Evolutionary conservation across 2,797 vertebrate genomes (phyloP), one percentile per base, ranked within the genome.

Genomic region (Poecilia velifera): DNA sequence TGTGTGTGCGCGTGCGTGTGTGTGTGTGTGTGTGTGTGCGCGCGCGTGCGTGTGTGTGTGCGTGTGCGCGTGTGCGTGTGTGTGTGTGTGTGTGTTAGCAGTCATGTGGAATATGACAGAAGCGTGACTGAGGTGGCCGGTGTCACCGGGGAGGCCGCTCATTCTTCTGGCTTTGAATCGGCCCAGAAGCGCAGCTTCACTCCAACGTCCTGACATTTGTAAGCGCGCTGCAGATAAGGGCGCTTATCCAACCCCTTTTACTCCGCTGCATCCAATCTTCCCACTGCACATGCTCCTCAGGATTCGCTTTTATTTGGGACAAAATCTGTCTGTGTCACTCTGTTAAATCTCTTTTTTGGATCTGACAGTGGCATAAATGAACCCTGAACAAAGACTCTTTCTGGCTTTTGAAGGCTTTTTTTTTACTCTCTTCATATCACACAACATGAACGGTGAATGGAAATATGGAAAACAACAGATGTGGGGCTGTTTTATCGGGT

Each of bases 71-170:
- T 81, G 85, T 53, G 82, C 72, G 79, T 85, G 74, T 91, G n/a
- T n/a, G n/a, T n/a, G n/a, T 81, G 82, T 81, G 85, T 53, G 82
- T 73, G 79, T 85, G 74, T 91, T 83, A 87, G 86, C 82, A 88
- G 87, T 90, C 85, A 82, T 87, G 87, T 87, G 77, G 80, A 84
- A 90, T 91, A 92, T 90, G 89, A 92, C 90, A 90, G 86, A 82
- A 91, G 91, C 88, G 90, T 92, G 88, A 89, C 76, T 77, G 87
- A 90, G 88, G 86, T 84, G 86, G 73, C 53, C 75, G 9, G 76
- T 87, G 87, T 93, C 91, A 90, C 89, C 70, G 71, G 91, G 87
- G 90, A 90, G 49, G 49, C 79, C 72, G 79, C 72, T 88, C 83
- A 88, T 91, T 91, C 90, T 85, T 84, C 78, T 73, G 51, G 76